These are phyloP conservation scores for Genyomyrus donnyi DNA, from an alignment of 2,113 vertebrate genomes.

Conservation along the genomic window DNA sequence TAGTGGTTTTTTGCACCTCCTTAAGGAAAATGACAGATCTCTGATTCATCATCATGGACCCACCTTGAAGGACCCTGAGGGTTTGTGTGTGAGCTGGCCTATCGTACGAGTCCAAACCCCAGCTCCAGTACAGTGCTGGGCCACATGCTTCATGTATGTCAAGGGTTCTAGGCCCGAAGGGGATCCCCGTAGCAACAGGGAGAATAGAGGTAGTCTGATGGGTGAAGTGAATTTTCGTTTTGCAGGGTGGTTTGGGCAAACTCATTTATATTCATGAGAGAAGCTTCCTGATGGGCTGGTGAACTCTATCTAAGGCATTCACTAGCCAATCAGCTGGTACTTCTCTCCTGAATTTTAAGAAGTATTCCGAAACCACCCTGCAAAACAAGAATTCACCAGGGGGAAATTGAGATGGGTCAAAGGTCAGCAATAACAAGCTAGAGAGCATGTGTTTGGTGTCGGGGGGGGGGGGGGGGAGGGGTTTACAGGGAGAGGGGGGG, in stretches of 20 bases:
- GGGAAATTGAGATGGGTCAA: neutral
- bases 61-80: neutral
- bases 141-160: neutral
- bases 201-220: neutral
- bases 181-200: neutral
- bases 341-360: neutral
- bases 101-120: neutral
- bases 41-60: neutral
- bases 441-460: neutral
- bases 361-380: neutral
- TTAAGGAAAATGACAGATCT: neutral
- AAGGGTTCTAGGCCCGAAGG: neutral
- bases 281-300: neutral
- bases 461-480: neutral
- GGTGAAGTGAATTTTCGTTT: neutral
- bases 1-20: neutral
- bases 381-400: neutral
- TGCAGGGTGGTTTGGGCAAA: neutral
- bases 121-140: neutral
- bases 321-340: neutral
- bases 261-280: neutral
- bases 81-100: neutral
- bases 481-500: neutral
- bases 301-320: neutral
- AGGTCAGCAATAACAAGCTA: neutral